Evolutionary conservation across 1,140 invertebrate genomes (phyloP).

Genomic region (Oreohelix idahoensis): DNA sequence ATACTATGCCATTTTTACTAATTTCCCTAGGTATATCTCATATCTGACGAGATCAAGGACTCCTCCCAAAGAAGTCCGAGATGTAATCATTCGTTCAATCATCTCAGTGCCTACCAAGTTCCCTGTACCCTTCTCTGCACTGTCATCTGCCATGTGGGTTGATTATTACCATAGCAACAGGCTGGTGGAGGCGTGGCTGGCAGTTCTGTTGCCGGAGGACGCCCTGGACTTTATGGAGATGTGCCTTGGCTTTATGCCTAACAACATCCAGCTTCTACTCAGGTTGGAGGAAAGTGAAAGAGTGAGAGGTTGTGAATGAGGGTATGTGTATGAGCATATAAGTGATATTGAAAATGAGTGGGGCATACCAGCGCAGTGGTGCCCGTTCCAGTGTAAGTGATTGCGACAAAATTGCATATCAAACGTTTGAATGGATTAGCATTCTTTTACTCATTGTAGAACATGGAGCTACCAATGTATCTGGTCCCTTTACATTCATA

Average conservation of each 20-base stretch:
- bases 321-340: too few species aligned
- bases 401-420: too few species aligned
- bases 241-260: conserved; percentile 55
- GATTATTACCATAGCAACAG: conserved; percentile 55
- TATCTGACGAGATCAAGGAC: not conserved
- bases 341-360: too few species aligned
- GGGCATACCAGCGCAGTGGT: too few species aligned
- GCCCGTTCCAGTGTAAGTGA: too few species aligned
- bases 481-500: too few species aligned
- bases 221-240: conserved; percentile 44
- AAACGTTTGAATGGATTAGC: too few species aligned
- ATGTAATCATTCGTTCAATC: conserved; percentile 50
- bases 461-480: too few species aligned
- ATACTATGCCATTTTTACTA: too few species aligned
- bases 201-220: conserved; percentile 34
- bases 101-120: conserved; percentile 53
- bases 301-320: too few species aligned
- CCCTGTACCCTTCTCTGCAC: conserved; percentile 41
- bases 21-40: conserved; percentile 16
- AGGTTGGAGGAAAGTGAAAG: conserved; percentile 42
- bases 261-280: conserved; percentile 52
- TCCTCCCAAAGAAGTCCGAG: conserved; percentile 24
- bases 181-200: conserved; percentile 55
- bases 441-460: too few species aligned
- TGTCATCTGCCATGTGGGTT: conserved; percentile 43